phyloP scores from a whole-genome alignment of 2,888 invertebrate genomes.

The Sesia bembeciformis region DNA sequence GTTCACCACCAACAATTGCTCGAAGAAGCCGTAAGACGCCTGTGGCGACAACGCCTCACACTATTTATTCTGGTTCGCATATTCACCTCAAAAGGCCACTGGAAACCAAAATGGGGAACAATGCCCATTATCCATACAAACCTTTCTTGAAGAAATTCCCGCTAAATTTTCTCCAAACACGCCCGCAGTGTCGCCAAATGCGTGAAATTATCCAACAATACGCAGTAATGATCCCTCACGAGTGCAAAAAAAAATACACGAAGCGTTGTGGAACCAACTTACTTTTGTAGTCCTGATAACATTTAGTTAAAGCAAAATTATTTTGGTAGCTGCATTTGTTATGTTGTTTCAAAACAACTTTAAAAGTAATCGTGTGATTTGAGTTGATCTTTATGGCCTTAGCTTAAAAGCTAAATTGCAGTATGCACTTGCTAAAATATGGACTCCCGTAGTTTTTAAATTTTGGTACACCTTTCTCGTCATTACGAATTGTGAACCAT shows the following conservation, averaged over 20 bases:
- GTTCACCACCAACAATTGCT: too few relatives aligned
- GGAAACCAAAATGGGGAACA: conserved; percentile 19
- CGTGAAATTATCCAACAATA: conserved; percentile 9
- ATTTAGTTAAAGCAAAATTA: background rate
- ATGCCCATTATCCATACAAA: conserved; percentile 11
- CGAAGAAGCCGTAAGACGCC: too few relatives aligned
- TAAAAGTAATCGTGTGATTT: too few relatives aligned
- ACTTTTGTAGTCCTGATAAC: too few relatives aligned
- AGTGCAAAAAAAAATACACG: background rate
- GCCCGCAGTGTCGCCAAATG: conserved; percentile 8
- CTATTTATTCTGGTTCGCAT: background rate
- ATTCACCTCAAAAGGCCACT: background rate
- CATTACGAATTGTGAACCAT: conserved; percentile 5
- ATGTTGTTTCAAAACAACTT: background rate
- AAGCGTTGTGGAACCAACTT: background rate
- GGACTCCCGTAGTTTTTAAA: too few relatives aligned
- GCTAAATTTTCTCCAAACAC: conserved; percentile 14
- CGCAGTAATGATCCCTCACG: conserved; percentile 7
- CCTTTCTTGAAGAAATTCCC: conserved; percentile 4
- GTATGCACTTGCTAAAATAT: background rate
- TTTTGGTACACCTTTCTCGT: conserved; percentile 35
- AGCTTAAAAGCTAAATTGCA: background rate
- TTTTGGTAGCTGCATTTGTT: background rate
- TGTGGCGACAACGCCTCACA: background rate
- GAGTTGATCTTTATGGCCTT: too few relatives aligned